A percentile compares a stretch with the other conserved stretches of the same genome.
These are phyloP conservation scores for Tauraco hartlaubi DNA, from an alignment of 2,797 vertebrate species.

Conservation along the genomic window DNA sequence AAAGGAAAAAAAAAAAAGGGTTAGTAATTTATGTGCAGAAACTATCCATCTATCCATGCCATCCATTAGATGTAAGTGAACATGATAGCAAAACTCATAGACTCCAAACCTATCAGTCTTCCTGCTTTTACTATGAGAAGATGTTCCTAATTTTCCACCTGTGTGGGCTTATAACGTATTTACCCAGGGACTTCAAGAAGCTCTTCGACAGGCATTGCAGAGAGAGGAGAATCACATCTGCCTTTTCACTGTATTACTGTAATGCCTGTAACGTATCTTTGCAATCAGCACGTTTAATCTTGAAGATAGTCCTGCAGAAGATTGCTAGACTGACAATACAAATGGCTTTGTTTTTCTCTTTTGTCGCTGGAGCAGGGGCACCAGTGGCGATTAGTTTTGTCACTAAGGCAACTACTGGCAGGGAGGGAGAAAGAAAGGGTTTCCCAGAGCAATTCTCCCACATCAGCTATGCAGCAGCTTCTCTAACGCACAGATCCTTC, in stretches of 20 bases:
- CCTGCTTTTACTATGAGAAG: neutral
- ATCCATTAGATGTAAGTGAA: neutral
- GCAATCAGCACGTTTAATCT: neutral
- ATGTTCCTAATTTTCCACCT: neutral
- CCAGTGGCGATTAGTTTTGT: neutral
- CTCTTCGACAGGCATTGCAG: neutral
- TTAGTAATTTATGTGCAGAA: neutral
- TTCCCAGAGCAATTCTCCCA: neutral
- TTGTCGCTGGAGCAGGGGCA: neutral
- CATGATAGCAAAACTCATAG: neutral
- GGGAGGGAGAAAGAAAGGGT: neutral
- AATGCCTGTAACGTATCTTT: neutral
- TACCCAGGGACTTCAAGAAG: neutral
- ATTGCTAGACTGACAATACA: neutral
- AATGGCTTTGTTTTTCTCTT: slow-evolving; percentile 12
- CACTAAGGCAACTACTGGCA: slow-evolving; percentile 63
- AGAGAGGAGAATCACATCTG: neutral
- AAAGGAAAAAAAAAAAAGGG: too few relatives aligned
- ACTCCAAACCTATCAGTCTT: neutral
- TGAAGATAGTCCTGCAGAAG: neutral
- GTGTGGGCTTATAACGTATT: neutral
- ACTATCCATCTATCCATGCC: neutral
- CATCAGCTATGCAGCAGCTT: neutral
- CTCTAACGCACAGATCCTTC: neutral
- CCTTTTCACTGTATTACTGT: neutral